Conservation (phyloP, 2,888 invertebrate species). For the Pollenia griseotomentosa region DNA sequence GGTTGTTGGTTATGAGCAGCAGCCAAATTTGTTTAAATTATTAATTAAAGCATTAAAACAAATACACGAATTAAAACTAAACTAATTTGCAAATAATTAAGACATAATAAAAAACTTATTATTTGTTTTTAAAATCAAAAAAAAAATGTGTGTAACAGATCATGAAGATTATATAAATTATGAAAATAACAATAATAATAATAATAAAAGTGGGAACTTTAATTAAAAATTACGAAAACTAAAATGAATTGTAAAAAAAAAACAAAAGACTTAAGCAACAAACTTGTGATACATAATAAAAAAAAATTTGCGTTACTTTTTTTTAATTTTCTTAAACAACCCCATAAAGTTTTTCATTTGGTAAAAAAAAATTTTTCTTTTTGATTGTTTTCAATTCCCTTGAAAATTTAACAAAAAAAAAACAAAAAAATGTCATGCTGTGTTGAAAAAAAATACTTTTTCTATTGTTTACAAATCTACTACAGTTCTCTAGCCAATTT, state of each 20-base stretch:
- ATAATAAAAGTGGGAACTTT: conserved; percentile 23
- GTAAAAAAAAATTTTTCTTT: too few species aligned
- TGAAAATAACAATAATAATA: conserved; percentile 1
- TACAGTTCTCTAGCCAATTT: conserved; percentile 31
- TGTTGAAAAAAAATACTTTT: conserved; percentile 14
- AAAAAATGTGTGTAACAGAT: background rate
- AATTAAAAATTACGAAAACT: background rate
- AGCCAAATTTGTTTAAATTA: conserved; percentile 30
- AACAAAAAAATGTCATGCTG: conserved; percentile 18
- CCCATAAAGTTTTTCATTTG: too few species aligned
- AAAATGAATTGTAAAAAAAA: background rate
- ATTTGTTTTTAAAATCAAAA: conserved; percentile 22
- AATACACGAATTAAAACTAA: background rate
- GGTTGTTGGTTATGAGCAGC: conserved; percentile 28
- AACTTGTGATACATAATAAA: background rate
- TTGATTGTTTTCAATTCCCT: conserved; percentile 30
- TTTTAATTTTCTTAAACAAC: too few species aligned
- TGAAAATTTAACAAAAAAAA: conserved; percentile 6
- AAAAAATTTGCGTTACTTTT: too few species aligned
- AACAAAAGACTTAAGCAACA: conserved; percentile 50
- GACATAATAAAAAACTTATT: background rate
- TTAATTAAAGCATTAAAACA: conserved; percentile 43
- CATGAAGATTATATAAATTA: conserved; percentile 41
- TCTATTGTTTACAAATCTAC: conserved; percentile 39
- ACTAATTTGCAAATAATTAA: conserved; percentile 64